Evolutionary conservation across 2,797 vertebrate species (phyloP).

Genomic region (Artibeus lituratus): DNA sequence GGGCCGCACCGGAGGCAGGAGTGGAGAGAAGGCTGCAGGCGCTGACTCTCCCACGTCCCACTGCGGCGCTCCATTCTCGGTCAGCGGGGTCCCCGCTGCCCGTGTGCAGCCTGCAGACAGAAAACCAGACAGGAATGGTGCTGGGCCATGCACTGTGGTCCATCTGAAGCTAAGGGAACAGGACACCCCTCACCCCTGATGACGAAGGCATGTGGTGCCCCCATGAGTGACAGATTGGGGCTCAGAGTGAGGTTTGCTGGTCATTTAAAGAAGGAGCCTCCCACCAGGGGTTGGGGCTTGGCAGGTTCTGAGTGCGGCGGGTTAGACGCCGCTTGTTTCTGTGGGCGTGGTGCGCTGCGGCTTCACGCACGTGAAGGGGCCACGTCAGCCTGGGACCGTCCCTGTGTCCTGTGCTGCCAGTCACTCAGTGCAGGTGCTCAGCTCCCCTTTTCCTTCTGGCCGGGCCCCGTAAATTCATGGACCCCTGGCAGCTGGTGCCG

Average conservation of each 20-base stretch:
- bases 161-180: background rate
- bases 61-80: too few relatives aligned
- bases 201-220: background rate
- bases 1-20: too few relatives aligned
- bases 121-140: too few relatives aligned
- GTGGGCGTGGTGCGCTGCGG: too few relatives aligned
- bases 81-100: too few relatives aligned
- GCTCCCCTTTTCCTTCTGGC: background rate
- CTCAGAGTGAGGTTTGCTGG: background rate
- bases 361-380: background rate
- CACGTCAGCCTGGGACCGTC: too few relatives aligned
- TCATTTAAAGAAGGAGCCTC: background rate
- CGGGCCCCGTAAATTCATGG: too few relatives aligned
- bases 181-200: background rate
- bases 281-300: rapidly evolving
- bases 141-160: too few relatives aligned
- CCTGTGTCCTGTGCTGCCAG: background rate
- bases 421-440: rapidly evolving
- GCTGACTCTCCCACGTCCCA: too few relatives aligned
- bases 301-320: too few relatives aligned
- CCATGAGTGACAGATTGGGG: background rate
- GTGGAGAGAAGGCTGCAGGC: too few relatives aligned
- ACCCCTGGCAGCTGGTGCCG: rapidly evolving
- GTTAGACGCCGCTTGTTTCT: background rate
- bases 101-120: too few relatives aligned